Percentiles rank a stretch among this genome's conserved stretches.
These are phyloP conservation scores for Leucoraja erinaceus DNA, from an alignment of 2,113 vertebrate genomes.

Conservation along the genomic window DNA sequence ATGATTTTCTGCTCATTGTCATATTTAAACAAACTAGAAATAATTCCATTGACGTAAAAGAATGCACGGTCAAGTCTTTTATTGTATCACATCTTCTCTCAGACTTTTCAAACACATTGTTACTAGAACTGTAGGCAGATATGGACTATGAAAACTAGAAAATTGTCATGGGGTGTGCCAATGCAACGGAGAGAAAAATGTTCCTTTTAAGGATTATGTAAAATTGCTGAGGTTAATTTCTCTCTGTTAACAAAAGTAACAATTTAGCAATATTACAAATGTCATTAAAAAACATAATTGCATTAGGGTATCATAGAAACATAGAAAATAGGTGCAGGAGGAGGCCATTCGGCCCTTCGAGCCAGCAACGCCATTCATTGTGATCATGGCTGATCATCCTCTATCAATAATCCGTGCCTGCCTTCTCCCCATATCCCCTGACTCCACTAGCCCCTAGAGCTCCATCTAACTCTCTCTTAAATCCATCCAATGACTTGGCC, in stretches of 20 bases:
- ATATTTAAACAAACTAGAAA: neutral
- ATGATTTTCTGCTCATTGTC: neutral
- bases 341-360: too few relatives aligned
- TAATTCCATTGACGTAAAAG: neutral
- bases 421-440: too few relatives aligned
- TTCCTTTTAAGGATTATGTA: neutral
- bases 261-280: neutral
- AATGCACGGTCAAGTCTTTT: neutral
- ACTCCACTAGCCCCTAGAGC: too few relatives aligned
- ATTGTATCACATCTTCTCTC: neutral
- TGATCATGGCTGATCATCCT: too few relatives aligned
- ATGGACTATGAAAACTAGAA: neutral
- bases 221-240: neutral
- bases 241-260: neutral
- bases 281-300: neutral
- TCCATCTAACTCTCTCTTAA: too few relatives aligned
- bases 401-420: too few relatives aligned
- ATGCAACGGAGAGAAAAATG: neutral
- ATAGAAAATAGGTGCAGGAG: too few relatives aligned
- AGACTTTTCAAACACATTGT: neutral
- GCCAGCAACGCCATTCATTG: too few relatives aligned
- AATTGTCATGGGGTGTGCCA: neutral
- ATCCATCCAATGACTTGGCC: too few relatives aligned
- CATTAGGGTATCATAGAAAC: neutral
- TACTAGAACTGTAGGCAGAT: neutral